phyloP scores from a whole-genome alignment of 2,113 vertebrate species.

The Notiomystis cincta region DNA sequence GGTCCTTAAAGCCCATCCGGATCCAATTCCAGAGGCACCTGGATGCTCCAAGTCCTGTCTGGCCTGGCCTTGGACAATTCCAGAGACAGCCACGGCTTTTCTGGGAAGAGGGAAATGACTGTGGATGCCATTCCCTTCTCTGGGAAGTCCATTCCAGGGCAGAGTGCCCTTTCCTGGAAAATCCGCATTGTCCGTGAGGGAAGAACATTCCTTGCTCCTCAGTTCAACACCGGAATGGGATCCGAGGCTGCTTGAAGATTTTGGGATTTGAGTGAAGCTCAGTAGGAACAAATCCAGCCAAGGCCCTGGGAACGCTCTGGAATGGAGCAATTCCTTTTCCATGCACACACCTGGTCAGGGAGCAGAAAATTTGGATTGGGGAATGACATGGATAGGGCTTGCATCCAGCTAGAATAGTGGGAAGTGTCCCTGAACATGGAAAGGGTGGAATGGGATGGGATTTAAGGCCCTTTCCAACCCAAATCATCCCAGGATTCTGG shows the following conservation, averaged over 20 bases:
- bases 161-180: background rate
- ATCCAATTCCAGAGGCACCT: background rate
- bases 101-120: background rate
- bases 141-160: background rate
- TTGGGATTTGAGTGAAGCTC: background rate
- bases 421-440: rapidly evolving
- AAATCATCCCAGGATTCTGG: background rate
- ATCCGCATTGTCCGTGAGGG: no score
- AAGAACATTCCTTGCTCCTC: background rate
- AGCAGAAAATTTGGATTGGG: background rate
- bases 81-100: background rate
- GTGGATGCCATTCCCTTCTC: background rate
- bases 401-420: rapidly evolving
- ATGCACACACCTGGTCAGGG: background rate
- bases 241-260: rapidly evolving
- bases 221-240: rapidly evolving
- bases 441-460: no score
- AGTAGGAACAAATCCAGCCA: rapidly evolving
- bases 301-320: background rate
- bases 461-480: rapidly evolving
- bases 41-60: background rate
- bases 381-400: background rate
- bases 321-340: background rate
- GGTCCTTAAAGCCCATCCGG: background rate
- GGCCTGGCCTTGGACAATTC: background rate